phyloP scores from a whole-genome alignment of 2,888 invertebrate species.

The Trachelus tabidus region DNA sequence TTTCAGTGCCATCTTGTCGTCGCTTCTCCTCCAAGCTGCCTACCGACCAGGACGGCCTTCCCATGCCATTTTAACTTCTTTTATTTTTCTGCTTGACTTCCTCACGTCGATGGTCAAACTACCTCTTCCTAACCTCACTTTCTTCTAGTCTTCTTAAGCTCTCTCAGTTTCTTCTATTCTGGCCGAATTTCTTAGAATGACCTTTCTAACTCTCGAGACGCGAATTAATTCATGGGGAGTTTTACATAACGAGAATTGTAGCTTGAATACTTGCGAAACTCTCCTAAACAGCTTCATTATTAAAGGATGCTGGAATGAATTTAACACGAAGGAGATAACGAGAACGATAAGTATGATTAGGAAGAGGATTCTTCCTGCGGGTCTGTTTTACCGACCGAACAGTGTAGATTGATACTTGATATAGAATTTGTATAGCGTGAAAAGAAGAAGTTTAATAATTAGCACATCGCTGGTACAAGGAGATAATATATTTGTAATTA shows the following conservation, averaged over 20 bases:
- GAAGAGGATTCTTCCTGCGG: background rate
- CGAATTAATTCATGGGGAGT: too few relatives aligned
- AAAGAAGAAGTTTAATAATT: background rate
- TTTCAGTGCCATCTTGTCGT: slow-evolving; percentile 65
- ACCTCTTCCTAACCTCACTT: background rate
- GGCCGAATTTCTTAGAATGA: background rate
- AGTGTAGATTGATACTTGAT: background rate
- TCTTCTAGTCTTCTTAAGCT: background rate
- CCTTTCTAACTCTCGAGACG: background rate
- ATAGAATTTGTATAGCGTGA: background rate
- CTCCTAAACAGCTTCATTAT: background rate
- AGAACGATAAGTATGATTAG: background rate
- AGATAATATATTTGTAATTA: background rate
- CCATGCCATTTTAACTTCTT: background rate
- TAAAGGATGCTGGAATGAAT: background rate
- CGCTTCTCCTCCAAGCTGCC: slow-evolving; percentile 45
- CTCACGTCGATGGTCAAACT: background rate
- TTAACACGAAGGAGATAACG: background rate
- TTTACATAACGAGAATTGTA: too few relatives aligned
- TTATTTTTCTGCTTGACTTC: background rate
- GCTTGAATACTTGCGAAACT: background rate
- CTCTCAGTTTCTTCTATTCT: background rate
- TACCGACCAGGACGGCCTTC: slow-evolving; percentile 21
- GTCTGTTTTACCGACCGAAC: background rate
- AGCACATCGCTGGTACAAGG: background rate